Evolutionary conservation across 2,888 invertebrate genomes (phyloP).

Genomic region (Penaeus monodon): DNA sequence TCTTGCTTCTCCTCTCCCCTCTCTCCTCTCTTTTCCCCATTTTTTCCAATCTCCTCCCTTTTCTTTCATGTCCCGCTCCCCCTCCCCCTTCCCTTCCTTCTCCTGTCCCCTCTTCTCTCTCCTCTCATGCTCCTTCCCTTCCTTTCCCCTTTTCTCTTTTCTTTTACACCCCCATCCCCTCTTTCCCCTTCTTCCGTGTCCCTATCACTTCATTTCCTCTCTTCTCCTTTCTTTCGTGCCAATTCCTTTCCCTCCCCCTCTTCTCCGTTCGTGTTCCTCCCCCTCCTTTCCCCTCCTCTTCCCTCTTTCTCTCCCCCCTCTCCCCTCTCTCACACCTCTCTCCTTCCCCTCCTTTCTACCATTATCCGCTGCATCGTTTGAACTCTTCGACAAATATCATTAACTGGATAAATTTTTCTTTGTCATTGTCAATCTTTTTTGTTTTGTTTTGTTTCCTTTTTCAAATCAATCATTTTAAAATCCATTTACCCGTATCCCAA

Average conservation of each 20-base stretch:
- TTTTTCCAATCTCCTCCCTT: no score
- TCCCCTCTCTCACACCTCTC: background rate
- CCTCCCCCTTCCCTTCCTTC: background rate
- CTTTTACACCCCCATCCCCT: conserved; percentile 10
- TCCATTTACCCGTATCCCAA: no score
- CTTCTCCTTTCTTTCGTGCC: background rate
- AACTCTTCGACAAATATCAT: no score
- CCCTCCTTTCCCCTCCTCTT: no score
- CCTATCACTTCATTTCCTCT: no score
- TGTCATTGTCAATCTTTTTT: no score
- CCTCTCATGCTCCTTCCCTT: background rate
- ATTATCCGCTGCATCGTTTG: no score
- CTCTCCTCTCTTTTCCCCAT: background rate
- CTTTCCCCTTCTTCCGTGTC: no score
- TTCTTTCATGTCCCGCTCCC: background rate
- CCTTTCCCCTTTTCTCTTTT: background rate
- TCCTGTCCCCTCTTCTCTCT: background rate
- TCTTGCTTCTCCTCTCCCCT: background rate
- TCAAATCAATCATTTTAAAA: no score
- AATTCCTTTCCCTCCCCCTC: background rate
- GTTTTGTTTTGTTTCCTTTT: no score
- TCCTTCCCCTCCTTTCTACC: background rate
- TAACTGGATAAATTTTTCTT: no score
- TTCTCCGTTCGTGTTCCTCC: background rate
- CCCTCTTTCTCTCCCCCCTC: background rate